Evolutionary conservation across 2,797 vertebrate species (phyloP), one percentile per base, ranked within the genome.

Genomic region (Coregonus suidteri): DNA sequence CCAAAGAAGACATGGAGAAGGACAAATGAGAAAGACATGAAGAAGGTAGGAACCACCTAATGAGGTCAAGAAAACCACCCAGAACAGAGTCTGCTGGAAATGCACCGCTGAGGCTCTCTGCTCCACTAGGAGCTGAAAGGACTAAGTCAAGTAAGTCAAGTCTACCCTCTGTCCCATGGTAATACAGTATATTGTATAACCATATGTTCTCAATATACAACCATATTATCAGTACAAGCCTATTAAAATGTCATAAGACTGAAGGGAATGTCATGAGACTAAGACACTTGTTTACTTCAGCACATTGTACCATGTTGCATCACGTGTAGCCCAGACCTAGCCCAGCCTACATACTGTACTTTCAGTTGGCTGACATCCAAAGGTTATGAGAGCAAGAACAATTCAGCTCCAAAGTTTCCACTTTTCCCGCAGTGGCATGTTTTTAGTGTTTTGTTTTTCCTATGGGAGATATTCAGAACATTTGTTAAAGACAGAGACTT

Each of bases 191-290:
- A 30, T 7, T 34, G 53, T 20, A 41, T 18, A 37, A 75, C 15
- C 47, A n/a, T 68, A 6, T 13, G 35, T 20, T n/a, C 74, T 76
- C 3, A 2, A 66, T 70, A 77, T 6, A 31, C 34, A 72, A 71
- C 20, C 41, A 14, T 18, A n/a, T 68, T 70, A 62, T 34, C 15
- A 34, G 31, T 20, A 31, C 31, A n/a, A 37, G 20, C 25, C 7
- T 6, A 56, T 73, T 72, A n/a, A 47, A 65, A 7, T 14, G 73
- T 53, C 67, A 34, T 35, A 37, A 54, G 73, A 71, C 56, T 15
- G 9, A n/a, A 53, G 73, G 14, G 41, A 31, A 64, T 52, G 74
- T 79, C 78, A 75, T 34, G 52, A 47, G 64, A 72, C 9, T 1
- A 25, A 69, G 47, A 15, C 15, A 16, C 56, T 2, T 73, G 68